These are phyloP conservation scores for Apteryx mantelli DNA, from an alignment of 2,113 vertebrate species.

Conservation along the genomic window DNA sequence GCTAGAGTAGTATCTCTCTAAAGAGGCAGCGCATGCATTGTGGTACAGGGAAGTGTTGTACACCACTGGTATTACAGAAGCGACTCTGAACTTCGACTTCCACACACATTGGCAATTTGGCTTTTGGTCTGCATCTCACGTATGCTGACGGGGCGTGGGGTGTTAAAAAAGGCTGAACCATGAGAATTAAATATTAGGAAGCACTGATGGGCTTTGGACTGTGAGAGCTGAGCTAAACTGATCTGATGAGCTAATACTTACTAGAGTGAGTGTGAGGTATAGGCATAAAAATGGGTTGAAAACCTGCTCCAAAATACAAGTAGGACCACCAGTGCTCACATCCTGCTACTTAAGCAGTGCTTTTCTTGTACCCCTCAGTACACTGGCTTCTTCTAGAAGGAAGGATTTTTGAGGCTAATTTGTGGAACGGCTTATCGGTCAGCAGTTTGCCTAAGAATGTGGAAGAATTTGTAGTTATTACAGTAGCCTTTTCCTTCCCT, in stretches of 20 bases:
- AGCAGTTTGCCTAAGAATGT: not conserved
- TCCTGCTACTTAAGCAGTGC: not conserved
- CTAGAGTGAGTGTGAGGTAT: accelerated
- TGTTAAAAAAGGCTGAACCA: not conserved
- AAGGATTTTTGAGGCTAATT: not conserved
- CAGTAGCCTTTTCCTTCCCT: not conserved
- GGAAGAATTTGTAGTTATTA: not conserved
- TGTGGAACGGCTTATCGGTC: not conserved
- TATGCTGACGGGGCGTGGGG: not conserved
- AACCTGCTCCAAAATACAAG: not conserved
- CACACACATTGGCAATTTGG: not conserved
- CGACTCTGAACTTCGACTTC: not conserved
- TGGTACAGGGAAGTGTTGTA: not conserved
- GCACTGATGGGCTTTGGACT: not conserved
- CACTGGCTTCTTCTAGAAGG: not conserved
- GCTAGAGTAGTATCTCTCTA: not conserved
- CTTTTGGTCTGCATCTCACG: not conserved
- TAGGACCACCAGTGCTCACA: not conserved
- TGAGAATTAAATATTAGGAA: not conserved
- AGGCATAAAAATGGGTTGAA: not conserved
- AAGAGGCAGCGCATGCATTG: too few relatives aligned
- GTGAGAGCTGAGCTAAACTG: not conserved
- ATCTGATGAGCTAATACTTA: not conserved
- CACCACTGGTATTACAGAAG: not conserved
- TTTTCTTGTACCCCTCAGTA: not conserved